Percentiles rank a stretch among this genome's conserved stretches.
phyloP scores from a whole-genome alignment of 1,140 invertebrate species.

The Sminthurides bifidus region DNA sequence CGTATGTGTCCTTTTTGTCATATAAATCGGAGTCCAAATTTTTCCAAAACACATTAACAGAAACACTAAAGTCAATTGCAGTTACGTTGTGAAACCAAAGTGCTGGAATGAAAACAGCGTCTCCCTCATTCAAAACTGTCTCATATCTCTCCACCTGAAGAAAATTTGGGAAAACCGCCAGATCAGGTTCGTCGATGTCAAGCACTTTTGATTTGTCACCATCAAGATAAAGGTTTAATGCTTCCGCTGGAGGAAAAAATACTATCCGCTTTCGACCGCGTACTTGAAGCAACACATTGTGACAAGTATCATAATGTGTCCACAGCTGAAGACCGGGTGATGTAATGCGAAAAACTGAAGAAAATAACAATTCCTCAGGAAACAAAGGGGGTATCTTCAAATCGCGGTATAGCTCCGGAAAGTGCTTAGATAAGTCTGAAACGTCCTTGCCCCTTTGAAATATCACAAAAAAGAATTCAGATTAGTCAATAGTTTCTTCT shows the following conservation, averaged over 20 bases:
- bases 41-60: conserved; percentile 51
- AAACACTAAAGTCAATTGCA: conserved; percentile 42
- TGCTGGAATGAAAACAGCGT: conserved; percentile 45
- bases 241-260: conserved; percentile 44
- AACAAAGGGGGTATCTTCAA: conserved; percentile 42
- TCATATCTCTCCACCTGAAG: conserved; percentile 37
- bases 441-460: conserved; percentile 41
- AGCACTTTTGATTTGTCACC: conserved; percentile 49
- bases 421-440: conserved; percentile 42
- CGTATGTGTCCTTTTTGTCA: conserved; percentile 47
- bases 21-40: conserved; percentile 41
- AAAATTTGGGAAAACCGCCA: conserved; percentile 43
- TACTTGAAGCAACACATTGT: conserved; percentile 48
- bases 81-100: conserved; percentile 52
- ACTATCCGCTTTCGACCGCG: conserved; percentile 43
- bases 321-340: conserved; percentile 44
- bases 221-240: conserved; percentile 43
- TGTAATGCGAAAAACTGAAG: conserved; percentile 46
- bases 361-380: conserved; percentile 41
- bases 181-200: conserved; percentile 45
- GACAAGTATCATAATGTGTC: conserved; percentile 55
- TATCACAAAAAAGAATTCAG: conserved; percentile 2
- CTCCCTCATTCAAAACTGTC: conserved; percentile 42
- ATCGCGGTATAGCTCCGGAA: conserved; percentile 42
- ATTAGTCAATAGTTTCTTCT: too few relatives aligned